These are phyloP conservation scores for Amniataba percoides DNA, from an alignment of 2,797 vertebrate genomes.

Conservation along the genomic window DNA sequence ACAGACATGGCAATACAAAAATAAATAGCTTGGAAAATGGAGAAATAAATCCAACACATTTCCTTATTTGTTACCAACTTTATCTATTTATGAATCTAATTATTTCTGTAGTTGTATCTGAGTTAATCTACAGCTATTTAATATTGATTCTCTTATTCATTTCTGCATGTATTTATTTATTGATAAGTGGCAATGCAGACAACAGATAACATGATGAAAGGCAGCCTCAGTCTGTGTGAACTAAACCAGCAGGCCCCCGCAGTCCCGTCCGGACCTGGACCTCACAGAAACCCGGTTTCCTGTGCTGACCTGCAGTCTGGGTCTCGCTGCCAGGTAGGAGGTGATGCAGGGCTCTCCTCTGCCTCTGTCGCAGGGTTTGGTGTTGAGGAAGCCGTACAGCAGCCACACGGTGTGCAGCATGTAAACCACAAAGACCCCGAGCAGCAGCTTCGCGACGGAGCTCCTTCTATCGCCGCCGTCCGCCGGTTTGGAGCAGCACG, in stretches of 20 bases:
- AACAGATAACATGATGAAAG: not conserved
- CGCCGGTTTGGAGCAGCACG: slow-evolving; percentile 79
- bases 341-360: slow-evolving; percentile 85
- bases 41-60: too few species aligned
- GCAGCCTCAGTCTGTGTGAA: not conserved
- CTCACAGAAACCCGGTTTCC: not conserved
- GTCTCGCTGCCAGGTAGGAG: slow-evolving; percentile 90
- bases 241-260: not conserved
- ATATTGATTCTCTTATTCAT: too few species aligned
- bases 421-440: slow-evolving; percentile 94
- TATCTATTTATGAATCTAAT: too few species aligned
- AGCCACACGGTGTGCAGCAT: slow-evolving; percentile 95
- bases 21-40: too few species aligned
- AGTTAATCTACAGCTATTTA: too few species aligned
- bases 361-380: slow-evolving; percentile 88
- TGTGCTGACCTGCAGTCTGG: slow-evolving; percentile 90
- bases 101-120: too few species aligned
- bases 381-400: slow-evolving; percentile 94
- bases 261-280: not conserved
- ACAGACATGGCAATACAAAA: too few species aligned
- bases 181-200: not conserved
- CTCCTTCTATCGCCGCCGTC: slow-evolving; percentile 75
- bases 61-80: too few species aligned
- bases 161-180: too few species aligned
- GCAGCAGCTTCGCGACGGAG: slow-evolving; percentile 90